Base-by-base conservation (phyloP, 2,797 vertebrate species). In the Aeoliscus strigatus region DNA sequence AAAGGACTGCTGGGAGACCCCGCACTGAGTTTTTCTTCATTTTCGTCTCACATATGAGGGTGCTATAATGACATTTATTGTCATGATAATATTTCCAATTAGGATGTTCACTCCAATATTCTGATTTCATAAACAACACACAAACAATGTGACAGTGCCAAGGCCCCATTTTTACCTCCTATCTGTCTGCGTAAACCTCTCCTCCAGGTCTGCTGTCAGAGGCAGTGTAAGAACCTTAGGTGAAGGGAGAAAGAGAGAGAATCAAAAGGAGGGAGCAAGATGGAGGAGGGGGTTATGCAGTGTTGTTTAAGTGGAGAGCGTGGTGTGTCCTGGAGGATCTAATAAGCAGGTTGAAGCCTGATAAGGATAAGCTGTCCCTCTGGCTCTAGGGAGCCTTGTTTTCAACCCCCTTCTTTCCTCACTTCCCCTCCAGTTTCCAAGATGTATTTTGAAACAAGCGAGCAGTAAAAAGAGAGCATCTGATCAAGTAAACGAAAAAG, bases 281-380 rank as follows among this genome's bases (percentile, higher is more conserved):
- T 53, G 51, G 51, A 70, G 69, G 69, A 67, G 70, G 71, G 66
- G 66, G 72, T 73, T 70, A 59, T 61, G 59, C 60, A 61, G 59
- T 70, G 77, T 56, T 83, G 79, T 81, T 75, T 74, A 86, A 85
- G 76, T 71, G 73, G 68, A 79, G 81, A 72, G 73, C 34, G 35
- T 70, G 70, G 72, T 30, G 47, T 77, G 79, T 86, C 84, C 82
- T 86, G 72, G 70, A 84, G 83, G 83, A 85, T 83, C 77, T 83
- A 88, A 86, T 87, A 87, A 86, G 84, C 84, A 86, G 83, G 84
- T 86, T 85, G 81, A 84, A 86, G 81, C 59, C 80, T 72, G 84
- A 86, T 86, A 84, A 86, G 79, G 80, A 86, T 87, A 87, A 88
- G 85, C 85, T 84, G 75, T 86, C 84, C 83, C 82, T 71, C 77